Conservation (phyloP, 2,797 vertebrate species). For the Taenioides sp. region DNA sequence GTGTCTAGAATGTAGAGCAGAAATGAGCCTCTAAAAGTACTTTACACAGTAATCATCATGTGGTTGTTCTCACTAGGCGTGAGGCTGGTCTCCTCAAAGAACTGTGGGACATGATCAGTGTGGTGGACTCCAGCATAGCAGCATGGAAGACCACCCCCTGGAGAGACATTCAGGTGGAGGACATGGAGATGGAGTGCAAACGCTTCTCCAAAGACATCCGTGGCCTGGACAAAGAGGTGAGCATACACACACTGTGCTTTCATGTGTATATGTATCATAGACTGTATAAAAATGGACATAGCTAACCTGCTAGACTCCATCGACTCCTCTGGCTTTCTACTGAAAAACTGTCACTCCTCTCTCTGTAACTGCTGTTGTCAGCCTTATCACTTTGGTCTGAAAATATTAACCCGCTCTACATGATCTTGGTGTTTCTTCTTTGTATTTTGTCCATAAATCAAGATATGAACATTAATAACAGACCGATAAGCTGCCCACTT, state of each 20-base stretch:
- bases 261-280: background rate
- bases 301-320: background rate
- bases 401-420: too few species aligned
- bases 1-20: too few species aligned
- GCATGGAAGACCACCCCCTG: conserved; percentile 88
- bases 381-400: too few species aligned
- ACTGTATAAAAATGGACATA: too few species aligned
- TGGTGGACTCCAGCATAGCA: conserved; percentile 82
- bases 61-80: conserved; percentile 36
- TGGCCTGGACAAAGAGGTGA: conserved; percentile 87
- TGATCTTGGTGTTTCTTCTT: too few species aligned
- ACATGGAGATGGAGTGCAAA: conserved; percentile 91
- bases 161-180: conserved; percentile 88
- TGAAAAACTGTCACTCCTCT: background rate
- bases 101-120: conserved; percentile 88
- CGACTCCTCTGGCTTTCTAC: background rate
- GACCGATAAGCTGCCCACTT: background rate
- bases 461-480: too few species aligned
- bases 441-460: too few species aligned
- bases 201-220: conserved; percentile 85
- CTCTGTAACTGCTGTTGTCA: too few species aligned
- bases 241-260: background rate
- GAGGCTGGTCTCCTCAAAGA: conserved; percentile 88
- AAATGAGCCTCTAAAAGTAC: too few species aligned
- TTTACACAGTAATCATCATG: conserved; percentile 6